Base-by-base conservation (phyloP, 2,888 invertebrate species). In the Oxystoma pomonae region DNA sequence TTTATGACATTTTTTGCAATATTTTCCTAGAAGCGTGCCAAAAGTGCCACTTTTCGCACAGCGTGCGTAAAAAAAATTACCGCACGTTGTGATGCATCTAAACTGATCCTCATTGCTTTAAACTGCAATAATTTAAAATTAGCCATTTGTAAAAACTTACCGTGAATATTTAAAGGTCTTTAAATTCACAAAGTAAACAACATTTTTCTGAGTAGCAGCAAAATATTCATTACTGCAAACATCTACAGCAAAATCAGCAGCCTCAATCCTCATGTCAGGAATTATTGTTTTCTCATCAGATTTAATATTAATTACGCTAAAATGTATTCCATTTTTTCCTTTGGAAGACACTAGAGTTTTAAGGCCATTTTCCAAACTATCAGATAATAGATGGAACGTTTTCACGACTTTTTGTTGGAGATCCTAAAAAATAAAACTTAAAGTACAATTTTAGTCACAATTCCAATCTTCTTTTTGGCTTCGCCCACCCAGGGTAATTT, bases 361-460 rank as follows among this genome's bases (percentile, higher is more conserved):
- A 3, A 69, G 60, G 35, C 64, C 70, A 7, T 66, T 61, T 56
- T 71, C 68, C 50, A 64, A 61, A 59, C 68, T 59, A 57, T 69
- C 64, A 18, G 69, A 64, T 19, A 75, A 51, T 9, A 73, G 21
- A 63, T 72, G 62, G 60, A 75, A 75, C 2, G 65, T 69, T 56
- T 56, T 62, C 16, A 74, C 59, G 5, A 66, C 68, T 49, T 64
- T 58, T 60, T 65, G 57, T 20, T 65, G 64, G 61, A 73, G 53
- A 67, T 71, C 60, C 73, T 76, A 61, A 60, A 72, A 72, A 64
- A 63, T n/a, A n/a, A n/a, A n/a, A n/a, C n/a, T n/a, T n/a, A n/a
- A n/a, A n/a, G n/a, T n/a, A n/a, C n/a, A 20, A 20, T n/a, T 56
- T 57, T 55, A 20, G 21, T 57, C 51, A n/a, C 50, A n/a, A 50